phyloP scores from a whole-genome alignment of 2,797 vertebrate species.

The Xenops minutus region DNA sequence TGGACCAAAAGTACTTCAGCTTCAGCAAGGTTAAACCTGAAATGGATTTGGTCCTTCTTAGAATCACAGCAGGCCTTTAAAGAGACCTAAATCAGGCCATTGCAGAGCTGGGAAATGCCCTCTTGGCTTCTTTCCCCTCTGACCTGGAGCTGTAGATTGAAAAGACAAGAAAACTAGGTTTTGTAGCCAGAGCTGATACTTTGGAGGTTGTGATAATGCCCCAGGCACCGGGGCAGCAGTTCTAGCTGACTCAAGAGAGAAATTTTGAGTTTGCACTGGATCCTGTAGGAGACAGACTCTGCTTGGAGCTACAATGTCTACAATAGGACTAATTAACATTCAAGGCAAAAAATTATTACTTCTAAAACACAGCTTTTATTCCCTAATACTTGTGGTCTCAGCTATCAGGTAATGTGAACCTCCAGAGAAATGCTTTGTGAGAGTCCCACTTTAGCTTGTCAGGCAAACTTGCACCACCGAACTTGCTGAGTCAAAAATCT shows the following conservation, averaged over 20 bases:
- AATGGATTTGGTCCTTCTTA: background rate
- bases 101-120: background rate
- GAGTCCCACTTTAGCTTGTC: background rate
- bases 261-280: background rate
- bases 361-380: slow-evolving; percentile 1
- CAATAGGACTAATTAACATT: background rate
- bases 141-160: background rate
- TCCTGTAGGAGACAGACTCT: background rate
- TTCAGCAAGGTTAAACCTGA: background rate
- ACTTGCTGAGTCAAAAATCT: background rate
- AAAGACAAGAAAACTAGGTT: background rate
- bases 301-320: background rate
- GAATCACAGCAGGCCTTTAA: background rate
- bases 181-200: background rate
- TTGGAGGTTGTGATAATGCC: background rate
- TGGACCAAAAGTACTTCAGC: background rate
- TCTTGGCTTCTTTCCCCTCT: background rate
- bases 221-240: background rate
- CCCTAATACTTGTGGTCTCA: background rate
- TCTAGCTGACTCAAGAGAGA: background rate
- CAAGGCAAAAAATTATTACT: background rate
- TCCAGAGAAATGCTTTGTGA: background rate
- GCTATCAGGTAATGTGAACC: background rate
- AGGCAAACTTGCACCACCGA: background rate
- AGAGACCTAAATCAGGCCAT: background rate